Evolutionary conservation across 2,797 vertebrate species (phyloP).

Genomic region (Tragopan temminckii): DNA sequence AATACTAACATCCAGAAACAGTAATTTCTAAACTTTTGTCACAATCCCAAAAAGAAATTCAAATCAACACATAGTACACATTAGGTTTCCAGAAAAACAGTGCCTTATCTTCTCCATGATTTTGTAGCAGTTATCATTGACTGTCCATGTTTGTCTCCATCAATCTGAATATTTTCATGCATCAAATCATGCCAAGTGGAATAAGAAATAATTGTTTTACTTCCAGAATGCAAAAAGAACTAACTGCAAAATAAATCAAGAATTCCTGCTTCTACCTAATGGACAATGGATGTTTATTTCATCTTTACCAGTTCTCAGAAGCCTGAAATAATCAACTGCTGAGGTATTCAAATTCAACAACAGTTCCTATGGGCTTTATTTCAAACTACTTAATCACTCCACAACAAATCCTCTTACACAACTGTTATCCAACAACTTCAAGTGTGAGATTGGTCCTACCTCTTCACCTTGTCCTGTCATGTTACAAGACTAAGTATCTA

Average conservation of each 20-base stretch:
- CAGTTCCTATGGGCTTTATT: not conserved
- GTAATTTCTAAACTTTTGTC: not conserved
- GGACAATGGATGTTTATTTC: not conserved
- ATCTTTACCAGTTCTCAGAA: not conserved
- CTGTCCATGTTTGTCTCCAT: not conserved
- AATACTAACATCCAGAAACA: not conserved
- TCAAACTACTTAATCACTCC: not conserved
- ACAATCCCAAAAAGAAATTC: not conserved
- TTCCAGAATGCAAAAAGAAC: not conserved
- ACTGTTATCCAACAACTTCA: not conserved
- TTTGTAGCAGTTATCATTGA: not conserved
- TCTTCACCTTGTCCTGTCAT: not conserved
- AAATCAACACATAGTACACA: fast-evolving
- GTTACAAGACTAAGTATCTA: not conserved
- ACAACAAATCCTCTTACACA: not conserved
- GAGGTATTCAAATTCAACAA: not conserved
- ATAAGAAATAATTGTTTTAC: not conserved
- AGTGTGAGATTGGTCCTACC: not conserved
- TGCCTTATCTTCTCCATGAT: not conserved
- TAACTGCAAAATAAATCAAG: not conserved
- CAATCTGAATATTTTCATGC: not conserved
- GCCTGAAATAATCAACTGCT: not conserved
- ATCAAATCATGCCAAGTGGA: not conserved
- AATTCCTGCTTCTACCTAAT: not conserved
- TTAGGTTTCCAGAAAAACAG: not conserved